Evolutionary conservation across 2,113 vertebrate species (phyloP), one percentile per base, ranked within the genome.

Genomic region (Acanthochromis polyacanthus): DNA sequence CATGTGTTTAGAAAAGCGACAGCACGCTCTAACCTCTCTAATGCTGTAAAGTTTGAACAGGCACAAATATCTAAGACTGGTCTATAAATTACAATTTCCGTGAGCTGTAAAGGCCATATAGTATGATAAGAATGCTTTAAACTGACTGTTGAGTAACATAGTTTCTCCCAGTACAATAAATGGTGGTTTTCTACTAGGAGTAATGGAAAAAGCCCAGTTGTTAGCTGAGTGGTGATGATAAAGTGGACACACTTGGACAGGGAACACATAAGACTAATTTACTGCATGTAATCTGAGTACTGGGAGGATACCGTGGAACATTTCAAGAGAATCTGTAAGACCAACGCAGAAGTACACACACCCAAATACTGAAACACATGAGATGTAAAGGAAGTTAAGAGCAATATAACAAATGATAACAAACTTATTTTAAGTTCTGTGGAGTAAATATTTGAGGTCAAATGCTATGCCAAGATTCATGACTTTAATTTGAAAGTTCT

Each of bases 61-160:
- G 51, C 28, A 59, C 2, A 60, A 68, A 72, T 7, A 58, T 58
- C 9, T 17, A 20, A 53, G 17, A 55, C 16, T 19, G 5, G 1
- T 5, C 36, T 9, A 30, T 43, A 73, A 62, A 68, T 25, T 19
- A 17, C 3, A 74, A 32, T 9, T 66, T 68, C 40, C 4, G 25
- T 45, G 43, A 19, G 36, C 38, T 30, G 61, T 46, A 46, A 57
- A 77, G 32, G 15, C 32, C 46, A 25, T 0, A 28, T 3, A 56
- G 61, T 58, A 25, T 22, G 30, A 83, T 56, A 53, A 78, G 10
- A 11, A 56, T 58, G 56, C 64, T 14, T 20, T 48, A 69, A 77
- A 52, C 25, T 22, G 32, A 52, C 28, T 43, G 19, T 2, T 63
- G 58, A 32, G 30, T 25, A 65, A 73, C 55, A 61, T 72, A 64